Conservation (phyloP, 2,888 invertebrate genomes). For the Elgonia sp. region DNA sequence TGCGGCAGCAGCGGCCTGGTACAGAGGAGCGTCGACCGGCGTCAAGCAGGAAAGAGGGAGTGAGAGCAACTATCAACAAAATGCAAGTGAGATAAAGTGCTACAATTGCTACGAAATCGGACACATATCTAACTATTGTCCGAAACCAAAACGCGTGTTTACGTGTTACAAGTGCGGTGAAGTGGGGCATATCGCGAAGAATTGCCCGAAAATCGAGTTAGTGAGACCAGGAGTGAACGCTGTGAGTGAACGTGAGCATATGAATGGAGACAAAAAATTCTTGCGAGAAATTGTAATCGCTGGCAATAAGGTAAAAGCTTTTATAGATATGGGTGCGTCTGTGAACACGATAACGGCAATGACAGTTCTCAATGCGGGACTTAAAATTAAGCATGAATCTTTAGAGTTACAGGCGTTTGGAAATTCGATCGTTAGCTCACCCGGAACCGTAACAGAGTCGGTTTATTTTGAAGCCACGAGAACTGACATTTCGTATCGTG, state of each 20-base stretch:
- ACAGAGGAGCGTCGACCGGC: neutral
- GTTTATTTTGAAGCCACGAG: constrained; percentile 9
- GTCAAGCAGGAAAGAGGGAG: constrained; percentile 5
- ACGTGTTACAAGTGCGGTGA: constrained; percentile 44
- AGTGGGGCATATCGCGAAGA: constrained; percentile 30
- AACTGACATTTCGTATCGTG: constrained; percentile 16
- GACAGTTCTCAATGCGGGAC: constrained; percentile 27
- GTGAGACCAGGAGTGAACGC: too few relatives aligned
- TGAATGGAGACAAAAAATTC: neutral
- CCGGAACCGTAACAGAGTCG: neutral
- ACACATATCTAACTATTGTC: neutral
- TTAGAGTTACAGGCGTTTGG: constrained; percentile 1
- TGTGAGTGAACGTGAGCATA: neutral
- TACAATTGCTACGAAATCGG: constrained; percentile 26
- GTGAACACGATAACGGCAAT: constrained; percentile 58
- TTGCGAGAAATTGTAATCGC: constrained; percentile 30
- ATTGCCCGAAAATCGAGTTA: too few relatives aligned
- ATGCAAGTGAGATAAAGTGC: neutral
- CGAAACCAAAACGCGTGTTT: constrained; percentile 8
- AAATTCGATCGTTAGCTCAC: neutral
- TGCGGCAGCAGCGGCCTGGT: neutral
- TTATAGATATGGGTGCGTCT: constrained; percentile 63
- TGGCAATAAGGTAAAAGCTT: constrained; percentile 14
- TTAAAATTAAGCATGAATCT: neutral
- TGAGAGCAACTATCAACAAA: too few relatives aligned